phyloP scores from a whole-genome alignment of 2,888 invertebrate genomes.

The Epistrophe grossulariae region DNA sequence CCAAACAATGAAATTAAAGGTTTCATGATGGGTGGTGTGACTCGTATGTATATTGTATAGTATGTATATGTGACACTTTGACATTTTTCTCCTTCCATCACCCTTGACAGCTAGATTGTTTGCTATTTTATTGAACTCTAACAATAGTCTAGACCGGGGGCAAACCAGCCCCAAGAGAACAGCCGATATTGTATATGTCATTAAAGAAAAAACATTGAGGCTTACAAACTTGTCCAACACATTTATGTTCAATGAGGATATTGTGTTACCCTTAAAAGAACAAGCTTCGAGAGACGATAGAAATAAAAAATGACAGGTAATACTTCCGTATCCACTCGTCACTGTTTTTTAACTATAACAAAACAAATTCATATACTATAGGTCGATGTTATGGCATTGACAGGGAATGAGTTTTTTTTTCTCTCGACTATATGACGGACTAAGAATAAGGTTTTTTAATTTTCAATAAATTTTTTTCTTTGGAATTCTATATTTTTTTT shows the following conservation, averaged over 20 bases:
- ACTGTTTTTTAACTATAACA: not conserved
- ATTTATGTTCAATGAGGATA: not conserved
- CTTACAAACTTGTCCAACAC: conserved; percentile 26
- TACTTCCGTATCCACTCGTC: conserved; percentile 32
- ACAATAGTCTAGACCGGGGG: conserved; percentile 55
- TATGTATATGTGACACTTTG: not conserved
- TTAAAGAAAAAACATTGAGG: not conserved
- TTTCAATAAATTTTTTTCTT: conserved; percentile 26
- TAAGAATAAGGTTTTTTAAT: conserved; percentile 19
- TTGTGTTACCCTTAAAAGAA: conserved; percentile 10
- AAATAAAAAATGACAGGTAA: conserved; percentile 9
- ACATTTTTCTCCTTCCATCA: conserved; percentile 29
- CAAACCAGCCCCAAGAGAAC: conserved; percentile 4
- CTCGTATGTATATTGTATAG: not conserved
- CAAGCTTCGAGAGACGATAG: not conserved
- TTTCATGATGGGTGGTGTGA: not conserved
- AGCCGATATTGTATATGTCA: not conserved
- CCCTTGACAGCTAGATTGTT: conserved; percentile 45
- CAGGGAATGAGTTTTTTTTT: not conserved
- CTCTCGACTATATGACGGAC: not conserved
- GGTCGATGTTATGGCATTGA: not conserved
- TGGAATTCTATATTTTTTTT: not conserved
- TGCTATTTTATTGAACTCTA: conserved; percentile 52
- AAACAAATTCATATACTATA: conserved; percentile 8
- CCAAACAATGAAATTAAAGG: not conserved